Base-by-base conservation (phyloP, 2,888 invertebrate species). In the Heliconius cydno region DNA sequence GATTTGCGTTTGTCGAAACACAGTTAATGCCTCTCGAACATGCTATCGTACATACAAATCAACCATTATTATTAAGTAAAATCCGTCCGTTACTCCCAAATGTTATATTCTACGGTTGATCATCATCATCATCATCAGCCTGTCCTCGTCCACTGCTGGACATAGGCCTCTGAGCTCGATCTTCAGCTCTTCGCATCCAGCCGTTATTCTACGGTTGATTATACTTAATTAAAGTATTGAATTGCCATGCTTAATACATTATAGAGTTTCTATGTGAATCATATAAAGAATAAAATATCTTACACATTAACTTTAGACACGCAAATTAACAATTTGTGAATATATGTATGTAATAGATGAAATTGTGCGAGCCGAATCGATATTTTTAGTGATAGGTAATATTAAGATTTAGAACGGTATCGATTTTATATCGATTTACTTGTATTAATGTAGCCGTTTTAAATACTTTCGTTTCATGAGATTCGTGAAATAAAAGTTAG, bases 351-450 rank as follows among this genome's bases (percentile, higher is more conserved):
- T 92, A 92, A 92, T 92, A 88, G 90, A 87, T 90, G 89, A 90
- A 91, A 93, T 92, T 90, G 93, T 87, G 89, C 90, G 89, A 86
- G 86, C 88, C 90, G 90, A 93, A 92, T 92, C 88, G 79, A 74
- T 67, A 76, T 81, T 78, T 81, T 89, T 90, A 89, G 89, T 87
- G 89, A 92, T 92, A 34, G 25, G 65, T 65, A 90, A 91, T 90
- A 91, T 91, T 91, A 90, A 88, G 88, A 89, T 87, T 86, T 88
- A 88, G 87, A 89, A 89, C 90, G 88, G 90, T 90, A 90, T 90
- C 76, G 79, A 77, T 80, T 91, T 88, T 88, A 88, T 90, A 92
- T 92, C 91, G 90, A 91, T 92, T 79, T 73, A 76, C 38, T 79
- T 72, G 75, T 78, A 78, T 77, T 46, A 65, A 78, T 67, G 79